Evolutionary conservation across 2,797 vertebrate genomes (phyloP).

Genomic region (Parambassis ranga): DNA sequence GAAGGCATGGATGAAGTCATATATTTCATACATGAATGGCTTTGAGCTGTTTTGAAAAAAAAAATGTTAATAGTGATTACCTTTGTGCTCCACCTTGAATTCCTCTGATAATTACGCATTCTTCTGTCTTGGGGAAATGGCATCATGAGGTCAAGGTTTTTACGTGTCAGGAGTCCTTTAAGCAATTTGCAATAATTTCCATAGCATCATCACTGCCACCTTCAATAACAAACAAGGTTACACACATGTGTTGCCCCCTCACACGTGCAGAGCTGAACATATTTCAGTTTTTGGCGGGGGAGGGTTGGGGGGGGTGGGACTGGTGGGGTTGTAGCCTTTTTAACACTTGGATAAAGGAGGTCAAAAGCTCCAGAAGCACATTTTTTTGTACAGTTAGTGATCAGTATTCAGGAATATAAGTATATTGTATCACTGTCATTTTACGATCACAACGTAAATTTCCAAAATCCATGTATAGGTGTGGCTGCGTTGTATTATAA

Average conservation of each 20-base stretch:
- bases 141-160: slow-evolving; percentile 77
- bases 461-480: slow-evolving; percentile 31
- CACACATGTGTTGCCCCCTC: slow-evolving; percentile 51
- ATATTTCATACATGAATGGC: slow-evolving; percentile 40
- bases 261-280: slow-evolving; percentile 41
- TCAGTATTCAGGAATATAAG: slow-evolving; percentile 21
- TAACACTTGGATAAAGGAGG: slow-evolving; percentile 25
- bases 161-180: slow-evolving; percentile 78
- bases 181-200: slow-evolving; percentile 86
- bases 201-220: slow-evolving; percentile 79
- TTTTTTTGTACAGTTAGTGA: slow-evolving; percentile 15
- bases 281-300: no score
- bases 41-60: slow-evolving; percentile 52
- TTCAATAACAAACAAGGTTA: slow-evolving; percentile 84
- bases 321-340: slow-evolving; percentile 24
- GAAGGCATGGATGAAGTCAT: slow-evolving; percentile 4
- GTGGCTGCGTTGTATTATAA: slow-evolving; percentile 49
- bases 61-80: slow-evolving; percentile 47
- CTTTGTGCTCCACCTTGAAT: slow-evolving; percentile 62
- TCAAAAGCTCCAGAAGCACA: slow-evolving; percentile 22
- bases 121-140: slow-evolving; percentile 66
- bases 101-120: slow-evolving; percentile 68
- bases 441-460: slow-evolving; percentile 20
- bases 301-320: no score
- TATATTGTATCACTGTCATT: slow-evolving; percentile 28